A percentile compares a stretch with the other conserved stretches of the same genome.
phyloP scores from a whole-genome alignment of 2,797 vertebrate genomes.

The Hemibagrus guttatus region DNA sequence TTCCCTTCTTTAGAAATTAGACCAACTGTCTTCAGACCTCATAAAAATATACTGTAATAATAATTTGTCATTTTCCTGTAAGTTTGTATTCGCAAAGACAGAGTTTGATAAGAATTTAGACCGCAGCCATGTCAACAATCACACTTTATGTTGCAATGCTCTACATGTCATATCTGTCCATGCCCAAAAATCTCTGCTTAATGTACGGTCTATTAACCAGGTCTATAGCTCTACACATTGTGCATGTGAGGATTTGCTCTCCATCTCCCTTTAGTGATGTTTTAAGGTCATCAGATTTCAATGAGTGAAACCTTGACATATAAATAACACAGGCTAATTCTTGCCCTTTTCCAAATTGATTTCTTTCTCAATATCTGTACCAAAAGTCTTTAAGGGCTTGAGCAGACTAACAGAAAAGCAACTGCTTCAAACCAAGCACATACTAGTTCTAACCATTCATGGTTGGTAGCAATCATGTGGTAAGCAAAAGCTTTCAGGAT shows the following conservation, averaged over 20 bases:
- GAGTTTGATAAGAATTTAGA: not conserved
- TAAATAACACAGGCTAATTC: not conserved
- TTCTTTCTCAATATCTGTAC: no score
- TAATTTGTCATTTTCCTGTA: not conserved
- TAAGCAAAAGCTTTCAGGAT: not conserved
- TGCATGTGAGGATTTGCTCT: not conserved
- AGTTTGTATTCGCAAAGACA: not conserved
- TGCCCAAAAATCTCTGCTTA: not conserved
- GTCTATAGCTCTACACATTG: not conserved
- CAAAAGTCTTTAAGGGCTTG: not conserved
- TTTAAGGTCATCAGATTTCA: not conserved
- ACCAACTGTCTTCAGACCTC: not conserved
- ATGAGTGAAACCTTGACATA: no score
- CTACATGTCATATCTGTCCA: not conserved
- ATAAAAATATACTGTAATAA: not conserved
- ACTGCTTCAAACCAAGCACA: not conserved
- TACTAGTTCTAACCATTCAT: not conserved
- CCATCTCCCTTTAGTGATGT: not conserved
- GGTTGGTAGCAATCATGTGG: not conserved
- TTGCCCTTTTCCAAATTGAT: not conserved
- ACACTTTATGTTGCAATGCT: not conserved
- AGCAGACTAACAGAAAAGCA: not conserved
- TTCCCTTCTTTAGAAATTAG: not conserved
- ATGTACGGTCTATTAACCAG: not conserved
- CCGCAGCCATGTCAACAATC: not conserved